Percentiles rank a stretch among this genome's conserved stretches.
phyloP scores from a whole-genome alignment of 2,113 vertebrate species.

The Oreochromis niloticus region DNA sequence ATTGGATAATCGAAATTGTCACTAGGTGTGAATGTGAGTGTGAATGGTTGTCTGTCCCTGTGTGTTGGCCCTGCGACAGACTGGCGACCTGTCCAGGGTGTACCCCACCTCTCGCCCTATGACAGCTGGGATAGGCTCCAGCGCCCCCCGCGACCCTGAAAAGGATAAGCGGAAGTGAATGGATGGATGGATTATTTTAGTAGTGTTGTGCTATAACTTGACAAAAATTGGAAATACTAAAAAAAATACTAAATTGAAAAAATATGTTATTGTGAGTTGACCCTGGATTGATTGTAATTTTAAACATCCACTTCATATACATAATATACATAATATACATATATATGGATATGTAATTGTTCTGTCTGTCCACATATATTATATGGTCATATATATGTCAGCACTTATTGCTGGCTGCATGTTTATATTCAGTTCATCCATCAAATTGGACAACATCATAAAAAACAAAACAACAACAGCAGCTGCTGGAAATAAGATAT shows the following conservation, averaged over 20 bases:
- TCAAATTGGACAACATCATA: not conserved
- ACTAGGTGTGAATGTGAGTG: too few relatives aligned
- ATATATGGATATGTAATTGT: not conserved
- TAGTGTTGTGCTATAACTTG: not conserved
- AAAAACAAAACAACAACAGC: not conserved
- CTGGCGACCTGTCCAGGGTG: too few relatives aligned
- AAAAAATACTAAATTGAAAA: not conserved
- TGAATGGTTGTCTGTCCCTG: too few relatives aligned
- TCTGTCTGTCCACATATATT: not conserved
- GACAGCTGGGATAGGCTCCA: too few relatives aligned
- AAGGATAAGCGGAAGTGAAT: too few relatives aligned
- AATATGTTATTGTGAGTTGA: not conserved
- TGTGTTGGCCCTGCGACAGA: too few relatives aligned
- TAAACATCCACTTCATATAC: not conserved
- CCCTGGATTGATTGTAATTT: accelerated
- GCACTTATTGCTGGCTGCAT: accelerated
- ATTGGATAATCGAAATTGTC: too few relatives aligned
- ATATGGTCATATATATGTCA: not conserved
- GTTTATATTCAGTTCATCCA: not conserved
- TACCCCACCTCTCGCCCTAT: too few relatives aligned
- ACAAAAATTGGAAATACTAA: accelerated
- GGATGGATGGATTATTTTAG: too few relatives aligned
- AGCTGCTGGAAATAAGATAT: accelerated
- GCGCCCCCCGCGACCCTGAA: too few relatives aligned
- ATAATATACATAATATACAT: not conserved